Evolutionary conservation across 1,140 invertebrate genomes (phyloP), one percentile per base, ranked within the genome.

Genomic region (Drosophila seguyi): DNA sequence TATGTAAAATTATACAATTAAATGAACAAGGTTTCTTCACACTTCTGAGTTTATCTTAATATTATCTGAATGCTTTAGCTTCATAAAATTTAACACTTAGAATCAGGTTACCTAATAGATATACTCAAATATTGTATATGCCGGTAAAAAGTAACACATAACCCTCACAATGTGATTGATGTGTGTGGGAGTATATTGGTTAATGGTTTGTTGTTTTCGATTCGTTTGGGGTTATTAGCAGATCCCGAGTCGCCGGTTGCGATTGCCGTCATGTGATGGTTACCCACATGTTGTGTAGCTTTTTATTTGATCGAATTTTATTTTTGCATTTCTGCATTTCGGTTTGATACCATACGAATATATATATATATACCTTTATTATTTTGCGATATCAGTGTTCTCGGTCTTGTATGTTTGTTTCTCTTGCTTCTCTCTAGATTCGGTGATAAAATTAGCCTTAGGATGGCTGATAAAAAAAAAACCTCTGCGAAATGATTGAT

Each of bases 161-260:
- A 22, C n/a, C 27, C 61, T 42, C 20, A 16, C 14, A 4, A 62
- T 18, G 31, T 65, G 61, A 65, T 65, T 65, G 61, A 65, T 65
- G 56, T 42, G 61, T 41, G 38, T 61, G 38, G 61, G 38, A 31
- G 38, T 61, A 42, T 65, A 65, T 60, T 61, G 56, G 56, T 34
- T 65, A 61, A 62, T 62, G 50, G 60, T 62, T 58, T 65, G 61
- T 65, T 65, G 61, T 65, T 65, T 65, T 61, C 29, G 27, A 60
- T 22, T 42, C 56, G 20, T 6, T 41, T 42, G 29, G 47, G 59
- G 16, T 57, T 61, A 36, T 57, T 55, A 27, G 48, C 59, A 34
- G 61, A 61, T 61, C 38, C 56, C 56, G 22, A 38, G 34, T 50
- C 44, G 44, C 58, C 42, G 58, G 44, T 13, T 52, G 27, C 14